phyloP scores from a whole-genome alignment of 2,888 invertebrate species.

The Acrobasis consociella region DNA sequence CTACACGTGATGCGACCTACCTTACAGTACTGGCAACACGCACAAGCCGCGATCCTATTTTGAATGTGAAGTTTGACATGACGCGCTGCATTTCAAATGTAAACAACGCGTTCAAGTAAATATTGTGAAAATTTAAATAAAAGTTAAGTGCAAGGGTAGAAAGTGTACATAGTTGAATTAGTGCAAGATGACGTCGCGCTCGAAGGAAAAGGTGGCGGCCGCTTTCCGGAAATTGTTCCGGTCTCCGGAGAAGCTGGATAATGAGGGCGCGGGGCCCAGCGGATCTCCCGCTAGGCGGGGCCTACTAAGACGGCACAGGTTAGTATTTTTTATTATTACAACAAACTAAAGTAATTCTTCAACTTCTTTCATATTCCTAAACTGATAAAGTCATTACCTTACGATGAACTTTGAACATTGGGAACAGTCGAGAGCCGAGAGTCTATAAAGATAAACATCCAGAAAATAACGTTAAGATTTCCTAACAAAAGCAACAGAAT shows the following conservation, averaged over 20 bases:
- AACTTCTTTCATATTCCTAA: neutral
- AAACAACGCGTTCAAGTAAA: constrained; percentile 40
- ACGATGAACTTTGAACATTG: neutral
- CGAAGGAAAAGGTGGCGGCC: constrained; percentile 91
- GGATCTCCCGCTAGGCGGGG: constrained; percentile 84
- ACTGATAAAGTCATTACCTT: neutral
- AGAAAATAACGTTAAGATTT: neutral
- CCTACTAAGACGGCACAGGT: constrained; percentile 75
- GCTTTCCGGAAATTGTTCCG: constrained; percentile 91
- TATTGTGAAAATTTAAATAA: constrained; percentile 47
- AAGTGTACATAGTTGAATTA: constrained; percentile 50
- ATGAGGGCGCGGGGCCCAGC: constrained; percentile 83
- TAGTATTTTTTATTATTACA: neutral
- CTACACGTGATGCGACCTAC: constrained; percentile 27
- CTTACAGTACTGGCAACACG: constrained; percentile 37
- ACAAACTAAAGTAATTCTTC: neutral
- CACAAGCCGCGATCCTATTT: constrained; percentile 45
- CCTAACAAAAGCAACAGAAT: neutral
- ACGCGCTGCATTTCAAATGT: constrained; percentile 49
- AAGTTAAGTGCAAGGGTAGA: constrained; percentile 47
- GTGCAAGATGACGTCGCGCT: constrained; percentile 87
- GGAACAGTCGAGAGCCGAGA: neutral
- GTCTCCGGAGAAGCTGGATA: constrained; percentile 87
- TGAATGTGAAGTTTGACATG: constrained; percentile 60
- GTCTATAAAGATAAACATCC: neutral